These are phyloP conservation scores for Syrrhaptes paradoxus DNA, from an alignment of 2,113 vertebrate species.

Conservation along the genomic window DNA sequence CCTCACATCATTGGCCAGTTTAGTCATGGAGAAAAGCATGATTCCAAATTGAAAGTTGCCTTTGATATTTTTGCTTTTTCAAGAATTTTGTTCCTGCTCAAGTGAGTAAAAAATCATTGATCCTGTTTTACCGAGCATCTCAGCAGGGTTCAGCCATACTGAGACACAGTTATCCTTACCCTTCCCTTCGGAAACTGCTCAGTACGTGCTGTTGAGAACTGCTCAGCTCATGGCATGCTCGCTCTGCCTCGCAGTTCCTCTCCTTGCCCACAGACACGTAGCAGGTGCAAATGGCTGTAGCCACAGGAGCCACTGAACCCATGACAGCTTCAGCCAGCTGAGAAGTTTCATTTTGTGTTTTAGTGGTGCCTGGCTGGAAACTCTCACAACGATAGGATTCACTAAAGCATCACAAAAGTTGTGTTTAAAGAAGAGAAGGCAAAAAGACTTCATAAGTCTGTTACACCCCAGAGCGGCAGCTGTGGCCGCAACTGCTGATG, in stretches of 20 bases:
- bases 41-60: neutral
- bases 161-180: neutral
- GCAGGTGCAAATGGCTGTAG: rapidly evolving
- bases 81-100: neutral
- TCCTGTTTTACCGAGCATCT: neutral
- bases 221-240: neutral
- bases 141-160: neutral
- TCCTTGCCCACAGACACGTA: neutral
- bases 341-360: neutral
- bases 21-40: neutral
- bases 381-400: neutral
- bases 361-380: neutral
- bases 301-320: neutral
- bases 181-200: neutral
- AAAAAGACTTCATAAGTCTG: neutral
- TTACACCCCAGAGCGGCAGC: neutral
- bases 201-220: neutral
- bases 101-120: neutral
- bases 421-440: neutral
- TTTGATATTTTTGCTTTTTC: neutral
- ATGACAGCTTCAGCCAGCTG: neutral
- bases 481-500: neutral
- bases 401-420: neutral
- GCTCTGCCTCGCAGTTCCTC: neutral
- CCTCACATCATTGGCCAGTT: neutral